phyloP scores from a whole-genome alignment of 2,113 vertebrate species.

The Leptocoma aspasia region DNA sequence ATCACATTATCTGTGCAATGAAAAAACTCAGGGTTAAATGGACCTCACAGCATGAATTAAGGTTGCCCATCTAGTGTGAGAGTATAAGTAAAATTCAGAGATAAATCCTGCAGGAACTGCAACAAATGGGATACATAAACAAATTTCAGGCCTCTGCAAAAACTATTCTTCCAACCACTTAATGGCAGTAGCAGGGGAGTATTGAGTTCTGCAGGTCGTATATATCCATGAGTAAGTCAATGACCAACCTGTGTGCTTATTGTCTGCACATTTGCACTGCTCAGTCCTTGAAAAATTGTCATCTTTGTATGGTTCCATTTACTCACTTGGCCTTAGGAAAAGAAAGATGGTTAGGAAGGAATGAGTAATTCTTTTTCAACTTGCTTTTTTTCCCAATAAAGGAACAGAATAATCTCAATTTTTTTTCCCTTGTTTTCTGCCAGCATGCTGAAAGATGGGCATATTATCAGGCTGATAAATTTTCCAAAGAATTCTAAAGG shows the following conservation, averaged over 20 bases:
- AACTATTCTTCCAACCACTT: background rate
- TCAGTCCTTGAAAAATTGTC: background rate
- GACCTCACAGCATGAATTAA: background rate
- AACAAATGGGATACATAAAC: background rate
- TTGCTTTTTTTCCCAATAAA: background rate
- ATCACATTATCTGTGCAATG: background rate
- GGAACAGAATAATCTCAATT: background rate
- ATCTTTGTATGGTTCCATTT: background rate
- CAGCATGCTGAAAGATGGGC: conserved; percentile 1
- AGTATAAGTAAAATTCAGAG: background rate
- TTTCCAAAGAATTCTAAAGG: conserved; percentile 1
- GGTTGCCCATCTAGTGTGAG: background rate
- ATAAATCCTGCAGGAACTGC: background rate
- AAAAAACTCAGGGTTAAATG: background rate
- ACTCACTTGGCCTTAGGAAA: background rate
- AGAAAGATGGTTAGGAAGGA: background rate
- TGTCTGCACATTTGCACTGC: background rate
- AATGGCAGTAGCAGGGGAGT: background rate
- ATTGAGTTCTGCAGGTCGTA: background rate
- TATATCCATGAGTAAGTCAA: background rate
- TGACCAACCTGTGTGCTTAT: background rate
- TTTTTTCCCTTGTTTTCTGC: background rate
- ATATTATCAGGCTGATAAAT: conserved; percentile 14
- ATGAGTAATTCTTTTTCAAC: background rate
- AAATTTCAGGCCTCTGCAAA: background rate